phyloP scores from a whole-genome alignment of 2,888 invertebrate genomes.

The Heliconius aoede region DNA sequence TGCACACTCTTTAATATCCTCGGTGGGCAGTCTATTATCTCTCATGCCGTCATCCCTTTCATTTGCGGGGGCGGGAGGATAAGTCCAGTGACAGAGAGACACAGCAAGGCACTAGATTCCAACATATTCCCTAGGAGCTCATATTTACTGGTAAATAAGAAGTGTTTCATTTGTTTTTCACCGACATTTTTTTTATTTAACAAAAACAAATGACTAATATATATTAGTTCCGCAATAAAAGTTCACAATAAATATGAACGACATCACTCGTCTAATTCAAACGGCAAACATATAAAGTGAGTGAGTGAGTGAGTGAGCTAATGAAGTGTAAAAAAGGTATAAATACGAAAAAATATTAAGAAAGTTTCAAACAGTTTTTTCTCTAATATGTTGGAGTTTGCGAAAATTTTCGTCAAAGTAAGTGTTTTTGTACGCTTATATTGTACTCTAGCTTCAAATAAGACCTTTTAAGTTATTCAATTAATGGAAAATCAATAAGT shows the following conservation, averaged over 20 bases:
- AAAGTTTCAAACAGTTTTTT: not conserved
- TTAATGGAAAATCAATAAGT: not conserved
- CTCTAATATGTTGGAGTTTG: constrained; percentile 7
- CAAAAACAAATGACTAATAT: constrained; percentile 1
- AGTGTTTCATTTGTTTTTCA: too few species aligned
- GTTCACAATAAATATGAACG: constrained; percentile 3
- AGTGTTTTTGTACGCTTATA: constrained; percentile 13
- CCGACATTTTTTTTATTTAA: not conserved
- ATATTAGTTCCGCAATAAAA: constrained; percentile 10
- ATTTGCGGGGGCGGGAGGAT: not conserved
- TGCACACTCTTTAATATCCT: not conserved
- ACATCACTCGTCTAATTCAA: constrained; percentile 20
- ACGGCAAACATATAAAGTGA: constrained; percentile 24
- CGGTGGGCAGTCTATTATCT: not conserved
- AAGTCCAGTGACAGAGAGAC: too few species aligned
- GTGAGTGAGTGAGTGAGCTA: constrained; percentile 28
- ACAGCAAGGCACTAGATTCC: too few species aligned
- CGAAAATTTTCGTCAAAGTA: constrained; percentile 1
- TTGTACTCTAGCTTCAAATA: not conserved
- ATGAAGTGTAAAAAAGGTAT: constrained; percentile 26
- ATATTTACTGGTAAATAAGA: not conserved
- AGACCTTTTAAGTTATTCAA: not conserved
- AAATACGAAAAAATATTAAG: constrained; percentile 15
- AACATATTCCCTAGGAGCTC: too few species aligned
- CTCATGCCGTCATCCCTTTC: not conserved